phyloP scores from a whole-genome alignment of 2,888 invertebrate genomes.

The Oscheius sp. region DNA sequence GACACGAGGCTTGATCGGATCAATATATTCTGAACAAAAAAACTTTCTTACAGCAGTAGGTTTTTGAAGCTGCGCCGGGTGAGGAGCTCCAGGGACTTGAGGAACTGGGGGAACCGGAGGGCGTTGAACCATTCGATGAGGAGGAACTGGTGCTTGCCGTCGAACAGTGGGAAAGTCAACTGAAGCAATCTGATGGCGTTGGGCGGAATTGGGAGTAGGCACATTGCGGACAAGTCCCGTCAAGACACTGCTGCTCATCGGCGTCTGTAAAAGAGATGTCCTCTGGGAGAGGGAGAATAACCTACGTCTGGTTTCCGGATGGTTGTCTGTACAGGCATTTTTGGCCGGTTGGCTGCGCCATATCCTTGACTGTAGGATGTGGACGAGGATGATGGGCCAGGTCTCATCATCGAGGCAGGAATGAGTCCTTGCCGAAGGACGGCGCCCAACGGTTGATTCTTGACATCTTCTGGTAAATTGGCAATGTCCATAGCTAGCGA shows the following conservation, averaged over 20 bases:
- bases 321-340: constrained; percentile 12
- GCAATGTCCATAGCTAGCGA: constrained; percentile 4
- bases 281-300: neutral
- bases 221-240: constrained; percentile 11
- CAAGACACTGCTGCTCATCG: constrained; percentile 21
- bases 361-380: neutral
- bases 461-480: constrained; percentile 17
- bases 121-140: constrained; percentile 16
- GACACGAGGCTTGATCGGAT: constrained; percentile 6
- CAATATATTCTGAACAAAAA: neutral
- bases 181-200: constrained; percentile 21
- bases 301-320: constrained; percentile 16
- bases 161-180: constrained; percentile 10
- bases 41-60: constrained; percentile 1
- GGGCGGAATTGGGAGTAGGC: neutral
- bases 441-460: constrained; percentile 20
- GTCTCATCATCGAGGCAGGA: neutral
- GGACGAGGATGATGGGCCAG: neutral
- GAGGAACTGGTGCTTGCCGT: neutral
- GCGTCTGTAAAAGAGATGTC: constrained; percentile 1
- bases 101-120: neutral
- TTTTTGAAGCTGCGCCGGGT: neutral
- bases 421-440: constrained; percentile 2
- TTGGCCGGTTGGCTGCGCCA: neutral
- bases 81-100: neutral